Evolutionary conservation across 2,113 vertebrate genomes (phyloP), one percentile per base, ranked within the genome.

Genomic region (Piprites chloris): DNA sequence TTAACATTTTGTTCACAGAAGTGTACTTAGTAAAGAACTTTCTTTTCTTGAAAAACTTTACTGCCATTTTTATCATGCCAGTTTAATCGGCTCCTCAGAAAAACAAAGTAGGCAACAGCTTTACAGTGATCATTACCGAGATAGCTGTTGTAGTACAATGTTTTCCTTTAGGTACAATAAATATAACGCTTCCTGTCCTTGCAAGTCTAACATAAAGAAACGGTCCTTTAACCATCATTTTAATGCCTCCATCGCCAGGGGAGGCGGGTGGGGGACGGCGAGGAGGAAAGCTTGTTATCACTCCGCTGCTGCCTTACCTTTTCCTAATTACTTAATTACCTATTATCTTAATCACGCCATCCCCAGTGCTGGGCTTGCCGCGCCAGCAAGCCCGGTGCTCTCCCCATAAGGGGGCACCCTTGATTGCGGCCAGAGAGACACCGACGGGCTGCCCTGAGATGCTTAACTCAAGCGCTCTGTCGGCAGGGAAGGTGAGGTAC

Each of bases 341-440:
- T 0, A 2, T 3, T 20, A 8, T 10, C 12, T 33, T 9, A n/a
- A 14, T 27, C 6, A 11, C 0, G 0, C 12, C 19, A 1, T 18
- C 33, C 41, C 6, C 53, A 15, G 66, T 53, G 15, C 3, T 0
- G 58, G 20, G 23, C 61, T 71, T 9, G 32, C 28, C 28, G 28
- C 0, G 0, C 8, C n/a, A 14, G 58, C 41, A 19, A 37, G 26
- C 37, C 39, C 9, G 6, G 9, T 4, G 58, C 2, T 6, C 68
- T 86, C 49, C 93, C 93, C 79, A 0, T 90, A 18, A 93, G 91
- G 69, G 88, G 87, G 55, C 95, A 91, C 28, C 30, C 63, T 33
- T 42, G 56, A 14, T 21, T 75, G 50, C 2, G 1, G 37, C 83
- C 67, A 46, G 83, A 35, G 53, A 39, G 72, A 65, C 61, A 4